Evolutionary conservation across 2,888 invertebrate species (phyloP).

Genomic region (Actias luna): DNA sequence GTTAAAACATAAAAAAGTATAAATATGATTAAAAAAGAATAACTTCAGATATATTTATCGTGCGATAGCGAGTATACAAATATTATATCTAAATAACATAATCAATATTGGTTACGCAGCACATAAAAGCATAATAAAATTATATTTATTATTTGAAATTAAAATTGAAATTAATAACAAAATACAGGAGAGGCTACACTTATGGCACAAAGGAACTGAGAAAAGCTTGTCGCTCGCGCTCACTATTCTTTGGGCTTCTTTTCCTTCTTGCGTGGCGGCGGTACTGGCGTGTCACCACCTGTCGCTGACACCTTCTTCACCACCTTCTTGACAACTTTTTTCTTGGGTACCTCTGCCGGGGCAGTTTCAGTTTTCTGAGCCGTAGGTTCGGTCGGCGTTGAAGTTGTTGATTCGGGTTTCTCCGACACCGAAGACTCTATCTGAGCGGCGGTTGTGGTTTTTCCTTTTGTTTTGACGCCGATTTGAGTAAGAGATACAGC

Average conservation of each 20-base stretch:
- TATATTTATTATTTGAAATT: constrained; percentile 48
- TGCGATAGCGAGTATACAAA: constrained; percentile 53
- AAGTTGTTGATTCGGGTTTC: constrained; percentile 29
- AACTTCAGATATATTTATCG: constrained; percentile 56
- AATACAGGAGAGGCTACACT: constrained; percentile 60
- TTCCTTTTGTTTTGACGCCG: constrained; percentile 65
- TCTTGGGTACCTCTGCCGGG: constrained; percentile 56
- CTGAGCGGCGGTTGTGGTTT: constrained; percentile 62
- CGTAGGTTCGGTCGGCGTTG: constrained; percentile 14
- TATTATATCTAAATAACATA: constrained; percentile 55
- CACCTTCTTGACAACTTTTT: constrained; percentile 74
- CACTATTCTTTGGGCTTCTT: constrained; percentile 80
- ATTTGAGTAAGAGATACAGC: constrained; percentile 78
- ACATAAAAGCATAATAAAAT: constrained; percentile 65
- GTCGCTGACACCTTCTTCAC: constrained; percentile 73
- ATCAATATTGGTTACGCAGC: constrained; percentile 51
- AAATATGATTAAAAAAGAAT: constrained; percentile 53
- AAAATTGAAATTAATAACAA: constrained; percentile 57
- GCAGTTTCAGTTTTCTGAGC: constrained; percentile 22
- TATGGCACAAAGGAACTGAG: constrained; percentile 77
- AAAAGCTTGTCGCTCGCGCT: constrained; percentile 49
- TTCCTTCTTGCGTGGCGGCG: constrained; percentile 80
- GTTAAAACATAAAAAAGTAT: constrained; percentile 46
- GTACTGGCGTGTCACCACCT: constrained; percentile 69
- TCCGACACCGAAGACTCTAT: constrained; percentile 67